phyloP scores from a whole-genome alignment of 2,888 invertebrate genomes.

The Agonopterix alstromeriana region DNA sequence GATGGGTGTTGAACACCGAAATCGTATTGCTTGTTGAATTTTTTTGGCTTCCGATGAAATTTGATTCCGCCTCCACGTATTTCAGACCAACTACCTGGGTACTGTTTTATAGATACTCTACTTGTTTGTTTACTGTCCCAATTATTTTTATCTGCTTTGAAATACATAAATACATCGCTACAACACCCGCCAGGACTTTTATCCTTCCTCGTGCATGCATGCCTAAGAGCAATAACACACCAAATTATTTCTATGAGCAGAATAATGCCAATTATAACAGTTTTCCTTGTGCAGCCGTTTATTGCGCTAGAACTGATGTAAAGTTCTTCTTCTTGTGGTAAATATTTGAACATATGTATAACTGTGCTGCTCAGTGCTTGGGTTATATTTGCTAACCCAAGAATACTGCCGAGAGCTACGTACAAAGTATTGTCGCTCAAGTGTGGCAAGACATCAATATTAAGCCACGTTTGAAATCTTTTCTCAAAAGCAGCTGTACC shows the following conservation, averaged over 20 bases:
- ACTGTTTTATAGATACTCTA: background rate
- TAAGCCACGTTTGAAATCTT: conserved; percentile 74
- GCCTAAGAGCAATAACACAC: conserved; percentile 35
- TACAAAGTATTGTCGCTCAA: conserved; percentile 79
- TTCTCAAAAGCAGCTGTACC: conserved; percentile 61
- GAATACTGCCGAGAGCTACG: conserved; percentile 69
- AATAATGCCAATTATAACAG: conserved; percentile 35
- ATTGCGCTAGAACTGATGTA: no score
- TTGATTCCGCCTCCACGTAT: no score
- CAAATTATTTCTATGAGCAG: conserved; percentile 48
- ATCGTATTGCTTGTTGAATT: no score
- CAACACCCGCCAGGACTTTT: background rate
- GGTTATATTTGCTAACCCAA: conserved; percentile 19
- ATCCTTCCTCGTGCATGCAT: background rate
- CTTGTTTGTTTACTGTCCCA: background rate
- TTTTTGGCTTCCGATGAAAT: no score
- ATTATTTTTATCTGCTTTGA: background rate
- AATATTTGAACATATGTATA: background rate
- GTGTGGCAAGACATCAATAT: conserved; percentile 61
- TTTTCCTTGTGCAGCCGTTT: conserved; percentile 26
- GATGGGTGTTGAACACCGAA: no score
- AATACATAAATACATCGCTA: background rate
- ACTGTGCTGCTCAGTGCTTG: background rate
- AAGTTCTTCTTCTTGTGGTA: no score
- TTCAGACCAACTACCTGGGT: background rate